Conservation (phyloP, 2,888 invertebrate genomes). For the Rotaria sp. region DNA sequence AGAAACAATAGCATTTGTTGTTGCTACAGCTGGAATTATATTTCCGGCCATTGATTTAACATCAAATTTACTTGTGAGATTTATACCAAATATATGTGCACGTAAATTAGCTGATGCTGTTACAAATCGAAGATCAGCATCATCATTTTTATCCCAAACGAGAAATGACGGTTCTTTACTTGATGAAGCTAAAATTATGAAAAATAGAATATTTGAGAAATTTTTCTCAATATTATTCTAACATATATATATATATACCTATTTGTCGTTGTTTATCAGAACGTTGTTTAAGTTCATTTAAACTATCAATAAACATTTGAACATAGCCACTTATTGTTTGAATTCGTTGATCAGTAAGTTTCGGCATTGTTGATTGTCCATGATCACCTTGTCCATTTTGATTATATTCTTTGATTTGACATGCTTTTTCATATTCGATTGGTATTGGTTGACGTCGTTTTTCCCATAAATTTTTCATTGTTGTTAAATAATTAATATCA, state of each 20-base stretch:
- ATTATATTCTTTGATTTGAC: not conserved
- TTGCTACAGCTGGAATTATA: constrained; percentile 97
- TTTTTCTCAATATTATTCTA: too few relatives aligned
- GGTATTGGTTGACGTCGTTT: constrained; percentile 74
- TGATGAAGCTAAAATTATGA: not conserved
- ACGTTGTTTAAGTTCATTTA: constrained; percentile 31
- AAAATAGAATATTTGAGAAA: not conserved
- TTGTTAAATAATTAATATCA: constrained; percentile 84
- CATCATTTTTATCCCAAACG: constrained; percentile 73
- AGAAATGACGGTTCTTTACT: constrained; percentile 43
- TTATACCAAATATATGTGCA: constrained; percentile 80
- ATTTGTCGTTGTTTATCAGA: not conserved
- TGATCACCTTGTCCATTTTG: not conserved
- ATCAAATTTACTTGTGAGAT: constrained; percentile 76
- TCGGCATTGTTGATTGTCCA: not conserved
- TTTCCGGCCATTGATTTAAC: constrained; percentile 99
- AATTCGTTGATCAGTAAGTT: constrained; percentile 27
- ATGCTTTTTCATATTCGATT: constrained; percentile 55
- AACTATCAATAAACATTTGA: constrained; percentile 35
- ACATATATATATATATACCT: not conserved
- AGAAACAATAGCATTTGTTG: constrained; percentile 93
- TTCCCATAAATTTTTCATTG: constrained; percentile 92
- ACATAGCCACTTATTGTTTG: constrained; percentile 30
- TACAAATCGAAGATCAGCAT: constrained; percentile 86
- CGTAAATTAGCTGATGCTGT: constrained; percentile 87